Percentiles rank a stretch among this genome's conserved stretches.
Conservation (phyloP, 2,113 vertebrate species). For the Dipodomys merriami region DNA sequence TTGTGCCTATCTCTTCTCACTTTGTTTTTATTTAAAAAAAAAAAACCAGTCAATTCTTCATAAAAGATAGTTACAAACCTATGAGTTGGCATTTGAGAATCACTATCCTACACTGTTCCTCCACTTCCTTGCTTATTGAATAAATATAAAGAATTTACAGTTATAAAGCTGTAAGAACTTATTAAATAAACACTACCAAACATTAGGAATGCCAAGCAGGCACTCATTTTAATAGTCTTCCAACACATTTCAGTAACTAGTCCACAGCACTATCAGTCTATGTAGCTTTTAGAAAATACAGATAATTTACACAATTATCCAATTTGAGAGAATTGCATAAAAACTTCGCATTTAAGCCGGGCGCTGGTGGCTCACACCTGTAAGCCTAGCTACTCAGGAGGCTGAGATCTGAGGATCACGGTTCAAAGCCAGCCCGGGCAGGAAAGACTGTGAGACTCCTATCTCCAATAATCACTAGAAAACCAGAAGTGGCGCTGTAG, state of each 20-base stretch:
- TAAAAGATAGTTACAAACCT: conserved; percentile 18
- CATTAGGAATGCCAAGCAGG: neutral
- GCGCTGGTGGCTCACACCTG: too few species aligned
- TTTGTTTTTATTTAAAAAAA: conserved; percentile 57
- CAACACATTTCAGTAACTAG: neutral
- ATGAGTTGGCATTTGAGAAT: conserved; percentile 5
- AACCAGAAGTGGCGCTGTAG: too few species aligned
- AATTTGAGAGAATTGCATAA: too few species aligned
- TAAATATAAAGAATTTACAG: conserved; percentile 45
- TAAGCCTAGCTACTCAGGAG: too few species aligned
- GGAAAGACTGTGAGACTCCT: too few species aligned
- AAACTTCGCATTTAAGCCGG: too few species aligned
- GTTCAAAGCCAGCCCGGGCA: too few species aligned
- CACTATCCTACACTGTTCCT: neutral
- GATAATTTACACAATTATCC: too few species aligned
- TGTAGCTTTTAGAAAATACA: conserved; percentile 6
- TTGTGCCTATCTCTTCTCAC: neutral
- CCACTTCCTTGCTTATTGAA: neutral
- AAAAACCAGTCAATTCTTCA: conserved; percentile 29
- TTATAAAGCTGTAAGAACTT: conserved; percentile 34
- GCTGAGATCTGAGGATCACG: too few species aligned
- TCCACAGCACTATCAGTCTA: conserved; percentile 3
- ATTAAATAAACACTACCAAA: conserved; percentile 37
- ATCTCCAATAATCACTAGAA: too few species aligned
- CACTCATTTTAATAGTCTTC: conserved; percentile 18